Base-by-base conservation (phyloP, 1,140 invertebrate genomes). In the Pomacea maculata region DNA sequence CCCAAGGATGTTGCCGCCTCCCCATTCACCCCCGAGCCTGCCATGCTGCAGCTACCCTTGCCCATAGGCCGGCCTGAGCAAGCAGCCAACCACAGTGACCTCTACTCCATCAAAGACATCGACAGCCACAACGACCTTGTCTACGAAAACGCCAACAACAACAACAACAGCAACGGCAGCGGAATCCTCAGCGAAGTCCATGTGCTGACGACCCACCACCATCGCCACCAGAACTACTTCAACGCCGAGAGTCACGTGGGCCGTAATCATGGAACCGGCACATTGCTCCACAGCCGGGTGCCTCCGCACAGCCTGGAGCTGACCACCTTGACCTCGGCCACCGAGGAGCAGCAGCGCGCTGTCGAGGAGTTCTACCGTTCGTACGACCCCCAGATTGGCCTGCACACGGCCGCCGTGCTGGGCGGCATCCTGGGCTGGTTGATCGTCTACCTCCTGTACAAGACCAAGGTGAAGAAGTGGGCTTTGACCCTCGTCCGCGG, bases 381-480 rank as follows among this genome's bases (percentile, higher is more conserved):
- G 2, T 88, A 88, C 79, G 79, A 87, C 74, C 86, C 87, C 8
- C 78, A 86, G 77, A 83, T 85, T 80, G 87, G 86, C 17, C 78
- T 88, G 34, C 86, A 88, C 72, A 88, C 86, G 3, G 87, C 86
- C 5, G 81, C 85, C 17, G 83, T 87, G 34, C 78, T 88, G 7
- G 87, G 87, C 19, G 85, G 87, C 6, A 85, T 87, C 77, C 84
- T 88, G 11, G 80, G 86, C 64, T 70, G 85, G 76, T 75, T 88
- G 14, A 83, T 88, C 17, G 52, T 88, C 17, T 88, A 86, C 75
- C 79, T 88, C 7, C 81, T 87, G 71, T 87, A 87, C 75, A 81
- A 83, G 34, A 87, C 85, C 19, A 85, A 85, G 76, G 84, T 86
- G 52, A 84, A 82, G 55, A 86, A 87, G 76, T 83, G 82, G 15